Conservation (phyloP, 2,888 invertebrate genomes). For the Chloromyia formosa region DNA sequence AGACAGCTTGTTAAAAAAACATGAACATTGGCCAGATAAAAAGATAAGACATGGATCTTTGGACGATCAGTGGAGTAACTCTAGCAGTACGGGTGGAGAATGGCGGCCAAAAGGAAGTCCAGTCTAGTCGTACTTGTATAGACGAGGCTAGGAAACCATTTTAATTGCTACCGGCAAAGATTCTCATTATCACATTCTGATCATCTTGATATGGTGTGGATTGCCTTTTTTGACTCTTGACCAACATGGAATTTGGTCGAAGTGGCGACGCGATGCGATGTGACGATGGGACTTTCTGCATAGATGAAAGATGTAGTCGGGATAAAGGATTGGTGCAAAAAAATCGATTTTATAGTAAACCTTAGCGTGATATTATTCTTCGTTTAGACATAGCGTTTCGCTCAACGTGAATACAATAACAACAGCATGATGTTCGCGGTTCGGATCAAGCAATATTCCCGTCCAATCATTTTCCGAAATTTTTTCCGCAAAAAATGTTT, state of each 20-base stretch:
- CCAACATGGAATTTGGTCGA: not conserved
- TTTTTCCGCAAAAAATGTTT: too few species aligned
- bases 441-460: too few species aligned
- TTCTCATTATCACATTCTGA: slow-evolving; percentile 10
- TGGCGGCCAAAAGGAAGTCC: too few species aligned
- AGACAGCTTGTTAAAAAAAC: not conserved
- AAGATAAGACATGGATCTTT: not conserved
- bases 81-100: too few species aligned
- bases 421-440: too few species aligned
- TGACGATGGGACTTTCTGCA: not conserved
- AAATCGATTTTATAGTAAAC: too few species aligned
- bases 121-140: not conserved
- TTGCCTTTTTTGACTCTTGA: not conserved
- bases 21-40: not conserved
- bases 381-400: too few species aligned
- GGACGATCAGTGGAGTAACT: too few species aligned
- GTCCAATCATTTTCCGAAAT: too few species aligned
- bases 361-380: too few species aligned
- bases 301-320: not conserved
- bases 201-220: not conserved
- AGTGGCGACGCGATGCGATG: not conserved
- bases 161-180: slow-evolving; percentile 1
- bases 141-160: not conserved
- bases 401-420: too few species aligned
- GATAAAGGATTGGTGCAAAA: too few species aligned